phyloP scores from a whole-genome alignment of 2,888 invertebrate species.

The Norana najaformis region DNA sequence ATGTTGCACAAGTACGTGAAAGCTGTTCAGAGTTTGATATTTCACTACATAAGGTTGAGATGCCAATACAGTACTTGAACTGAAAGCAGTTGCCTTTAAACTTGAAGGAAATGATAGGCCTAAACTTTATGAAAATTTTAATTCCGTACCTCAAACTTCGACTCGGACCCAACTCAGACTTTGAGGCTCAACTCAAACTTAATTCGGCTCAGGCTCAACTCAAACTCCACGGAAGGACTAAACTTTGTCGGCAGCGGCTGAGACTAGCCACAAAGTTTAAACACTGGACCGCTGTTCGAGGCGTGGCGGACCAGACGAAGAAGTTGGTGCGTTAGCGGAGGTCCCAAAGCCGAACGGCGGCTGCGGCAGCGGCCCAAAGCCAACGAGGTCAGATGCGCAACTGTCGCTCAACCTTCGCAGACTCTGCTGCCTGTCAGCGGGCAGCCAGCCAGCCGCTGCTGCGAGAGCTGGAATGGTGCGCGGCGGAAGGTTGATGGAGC shows the following conservation, averaged over 20 bases:
- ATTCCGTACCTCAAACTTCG: neutral
- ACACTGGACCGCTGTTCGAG: neutral
- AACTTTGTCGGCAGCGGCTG: neutral
- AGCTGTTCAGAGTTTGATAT: neutral
- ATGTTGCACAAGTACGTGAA: too few relatives aligned
- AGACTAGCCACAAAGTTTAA: neutral
- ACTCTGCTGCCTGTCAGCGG: neutral
- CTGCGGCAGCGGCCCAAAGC: neutral
- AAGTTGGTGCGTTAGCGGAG: neutral
- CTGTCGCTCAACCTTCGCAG: neutral
- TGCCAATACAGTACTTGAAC: neutral
- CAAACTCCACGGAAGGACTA: neutral
- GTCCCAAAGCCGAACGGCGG: neutral
- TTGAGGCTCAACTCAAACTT: neutral
- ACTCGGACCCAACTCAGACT: neutral
- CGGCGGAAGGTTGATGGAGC: neutral
- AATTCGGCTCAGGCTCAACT: too few relatives aligned
- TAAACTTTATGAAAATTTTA: neutral
- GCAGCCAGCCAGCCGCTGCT: neutral
- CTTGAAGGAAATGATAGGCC: neutral
- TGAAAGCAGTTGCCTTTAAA: neutral
- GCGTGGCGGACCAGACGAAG: neutral
- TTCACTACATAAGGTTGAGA: neutral
- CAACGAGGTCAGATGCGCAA: slow-evolving; percentile 13
- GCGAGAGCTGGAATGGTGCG: neutral